Conservation (phyloP, 2,113 vertebrate species). For the Ornithorhynchus anatinus region DNA sequence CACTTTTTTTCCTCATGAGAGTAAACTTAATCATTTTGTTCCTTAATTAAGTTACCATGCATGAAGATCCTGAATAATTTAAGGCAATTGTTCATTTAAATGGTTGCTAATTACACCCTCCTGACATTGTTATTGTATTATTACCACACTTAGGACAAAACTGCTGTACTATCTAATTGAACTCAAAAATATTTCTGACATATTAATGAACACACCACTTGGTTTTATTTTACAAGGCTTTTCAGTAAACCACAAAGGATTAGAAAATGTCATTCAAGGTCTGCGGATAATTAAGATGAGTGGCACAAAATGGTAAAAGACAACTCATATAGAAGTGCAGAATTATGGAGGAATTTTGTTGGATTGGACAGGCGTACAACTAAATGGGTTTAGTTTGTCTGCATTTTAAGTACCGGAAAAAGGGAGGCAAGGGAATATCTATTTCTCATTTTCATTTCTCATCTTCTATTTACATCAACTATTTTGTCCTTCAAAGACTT, state of each 20-base stretch:
- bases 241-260: conserved; percentile 62
- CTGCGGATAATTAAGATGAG: conserved; percentile 64
- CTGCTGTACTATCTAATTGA: conserved; percentile 64
- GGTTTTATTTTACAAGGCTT: conserved; percentile 68
- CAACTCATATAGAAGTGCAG: conserved; percentile 21
- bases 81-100: conserved; percentile 73
- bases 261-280: conserved; percentile 67
- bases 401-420: conserved; percentile 17
- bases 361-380: conserved; percentile 16
- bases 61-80: conserved; percentile 68
- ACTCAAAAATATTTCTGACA: conserved; percentile 73
- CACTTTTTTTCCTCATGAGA: conserved; percentile 43
- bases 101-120: conserved; percentile 65
- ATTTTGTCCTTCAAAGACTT: background rate
- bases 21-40: conserved; percentile 59
- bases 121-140: conserved; percentile 65
- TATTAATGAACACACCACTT: conserved; percentile 72
- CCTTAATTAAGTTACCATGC: conserved; percentile 71
- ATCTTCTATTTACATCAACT: conserved; percentile 13
- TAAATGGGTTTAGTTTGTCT: conserved; percentile 50
- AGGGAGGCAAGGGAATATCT: background rate
- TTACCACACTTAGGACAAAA: conserved; percentile 65
- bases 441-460: conserved; percentile 14
- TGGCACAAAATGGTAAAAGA: conserved; percentile 23
- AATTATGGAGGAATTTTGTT: conserved; percentile 1